A percentile compares a stretch with the other conserved stretches of the same genome.
Conservation (phyloP, 2,888 invertebrate species). For the Euphydryas editha region DNA sequence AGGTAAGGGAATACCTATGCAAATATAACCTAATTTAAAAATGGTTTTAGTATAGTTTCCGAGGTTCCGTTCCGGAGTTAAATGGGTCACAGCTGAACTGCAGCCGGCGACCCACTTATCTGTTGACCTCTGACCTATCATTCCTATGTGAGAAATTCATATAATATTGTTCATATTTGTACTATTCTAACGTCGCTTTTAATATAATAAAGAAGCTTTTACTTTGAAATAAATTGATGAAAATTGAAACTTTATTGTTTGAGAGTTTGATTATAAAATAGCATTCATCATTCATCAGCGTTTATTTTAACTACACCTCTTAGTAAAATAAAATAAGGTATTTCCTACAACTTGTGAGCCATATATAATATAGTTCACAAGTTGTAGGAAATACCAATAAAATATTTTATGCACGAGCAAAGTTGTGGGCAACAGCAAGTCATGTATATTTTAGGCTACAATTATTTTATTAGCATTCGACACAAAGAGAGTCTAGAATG, state of each 20-base stretch:
- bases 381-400: no score
- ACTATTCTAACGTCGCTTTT: background rate
- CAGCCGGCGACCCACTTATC: slow-evolving; percentile 40
- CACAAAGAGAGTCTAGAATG: slow-evolving; percentile 6
- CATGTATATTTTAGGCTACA: slow-evolving; percentile 6
- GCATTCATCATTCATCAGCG: no score
- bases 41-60: slow-evolving; percentile 38
- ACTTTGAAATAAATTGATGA: no score
- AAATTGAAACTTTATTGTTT: no score
- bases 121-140: slow-evolving; percentile 38
- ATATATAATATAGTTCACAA: no score
- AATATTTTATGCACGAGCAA: no score
- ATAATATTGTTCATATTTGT: slow-evolving; percentile 12
- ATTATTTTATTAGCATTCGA: slow-evolving; percentile 14
- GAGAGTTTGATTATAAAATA: no score
- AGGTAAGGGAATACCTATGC: slow-evolving; percentile 1
- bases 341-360: no score
- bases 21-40: slow-evolving; percentile 21
- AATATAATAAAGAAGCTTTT: no score
- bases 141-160: slow-evolving; percentile 25
- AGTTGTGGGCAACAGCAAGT: background rate
- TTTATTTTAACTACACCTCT: no score
- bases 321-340: no score
- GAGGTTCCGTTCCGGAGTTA: slow-evolving; percentile 36
- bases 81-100: slow-evolving; percentile 44